Evolutionary conservation across 2,797 vertebrate genomes (phyloP).

Genomic region (Amblyopsis hoosieri): DNA sequence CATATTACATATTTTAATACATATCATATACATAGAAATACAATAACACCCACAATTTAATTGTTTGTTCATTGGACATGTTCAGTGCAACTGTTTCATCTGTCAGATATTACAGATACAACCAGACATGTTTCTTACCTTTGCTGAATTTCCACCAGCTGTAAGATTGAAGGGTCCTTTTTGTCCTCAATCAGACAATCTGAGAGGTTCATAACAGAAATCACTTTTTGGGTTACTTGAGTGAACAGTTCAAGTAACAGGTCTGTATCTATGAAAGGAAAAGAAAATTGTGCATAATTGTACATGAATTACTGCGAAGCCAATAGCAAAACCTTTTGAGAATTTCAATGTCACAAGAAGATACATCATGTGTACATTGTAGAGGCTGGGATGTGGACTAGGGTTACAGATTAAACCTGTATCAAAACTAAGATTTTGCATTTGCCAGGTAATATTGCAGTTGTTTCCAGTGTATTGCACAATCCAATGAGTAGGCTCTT

Average conservation of each 20-base stretch:
- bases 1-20: no score
- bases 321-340: background rate
- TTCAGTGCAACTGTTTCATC: background rate
- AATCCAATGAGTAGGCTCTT: no score
- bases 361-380: no score
- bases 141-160: slow-evolving; percentile 36
- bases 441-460: no score
- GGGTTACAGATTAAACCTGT: no score
- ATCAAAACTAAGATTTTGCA: no score
- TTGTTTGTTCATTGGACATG: background rate
- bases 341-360: no score
- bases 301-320: background rate
- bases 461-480: no score
- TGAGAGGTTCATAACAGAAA: slow-evolving; percentile 64
- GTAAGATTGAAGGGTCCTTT: slow-evolving; percentile 27
- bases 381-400: no score
- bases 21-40: background rate
- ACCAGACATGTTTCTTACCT: slow-evolving; percentile 29
- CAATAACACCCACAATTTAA: background rate
- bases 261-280: slow-evolving; percentile 39
- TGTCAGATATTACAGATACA: background rate
- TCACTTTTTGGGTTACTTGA: slow-evolving; percentile 56
- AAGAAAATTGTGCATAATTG: background rate
- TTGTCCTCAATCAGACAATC: slow-evolving; percentile 31
- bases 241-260: slow-evolving; percentile 49